Evolutionary conservation across 2,113 vertebrate genomes (phyloP), one percentile per base, ranked within the genome.

Genomic region (Ictidomys tridecemlineatus): DNA sequence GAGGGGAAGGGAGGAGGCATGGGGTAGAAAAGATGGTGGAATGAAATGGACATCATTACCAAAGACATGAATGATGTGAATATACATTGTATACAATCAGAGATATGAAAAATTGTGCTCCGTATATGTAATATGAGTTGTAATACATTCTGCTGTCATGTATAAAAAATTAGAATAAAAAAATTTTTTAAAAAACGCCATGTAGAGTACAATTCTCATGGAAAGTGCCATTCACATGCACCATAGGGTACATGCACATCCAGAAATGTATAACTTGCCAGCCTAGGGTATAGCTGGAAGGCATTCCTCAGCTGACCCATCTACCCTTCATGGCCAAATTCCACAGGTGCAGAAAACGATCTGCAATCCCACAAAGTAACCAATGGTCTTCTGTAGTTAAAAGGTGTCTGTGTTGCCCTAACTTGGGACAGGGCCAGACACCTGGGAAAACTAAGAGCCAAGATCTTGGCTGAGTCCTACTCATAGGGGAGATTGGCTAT

Each of bases 221-320:
- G 37, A n/a, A 13, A 32, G n/a, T 28, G 80, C 51, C 91, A 51
- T 37, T 82, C 61, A 58, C 32, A 0, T 0, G 14, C 78, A 77
- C 24, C 11, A 0, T 0, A 0, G 22, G 42, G 5, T 11, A 30
- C 32, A 45, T 0, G 51, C 11, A 48, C 26, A 26, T 8, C 53
- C n/a, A 69, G 24, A 90, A 78, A 63, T 69, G 13, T 20, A 28
- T 22, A 14, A 58, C 20, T 26, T 58, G 24, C 37, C 37, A 86
- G 53, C 56, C 39, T 2, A 42, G 8, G 10, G 1, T 30, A 45
- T 1, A 72, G n/a, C 11, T 22, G 32, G 30, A 78, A 77, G 67
- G 76, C 24, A 28, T 26, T 5, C 77, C 20, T 84, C 28, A 73
- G 70, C 74, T 90, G 28, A 42, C 65, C 76, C 26, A 76, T 13